phyloP scores from a whole-genome alignment of 2,888 invertebrate species.

The Xestia xanthographa region DNA sequence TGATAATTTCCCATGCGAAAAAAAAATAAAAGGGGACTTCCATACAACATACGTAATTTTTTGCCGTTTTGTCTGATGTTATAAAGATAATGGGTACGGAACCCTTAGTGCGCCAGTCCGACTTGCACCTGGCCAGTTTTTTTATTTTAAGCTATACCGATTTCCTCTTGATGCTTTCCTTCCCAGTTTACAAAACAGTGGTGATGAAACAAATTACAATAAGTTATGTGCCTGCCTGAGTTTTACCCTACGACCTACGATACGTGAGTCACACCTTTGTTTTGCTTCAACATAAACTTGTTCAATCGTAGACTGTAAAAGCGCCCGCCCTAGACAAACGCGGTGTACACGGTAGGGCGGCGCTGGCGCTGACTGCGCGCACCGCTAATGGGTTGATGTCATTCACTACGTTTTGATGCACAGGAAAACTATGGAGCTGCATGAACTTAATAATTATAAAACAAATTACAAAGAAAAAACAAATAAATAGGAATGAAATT shows the following conservation, averaged over 20 bases:
- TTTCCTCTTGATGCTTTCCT: neutral
- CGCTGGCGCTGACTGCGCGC: constrained; percentile 79
- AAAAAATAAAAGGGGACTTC: too few relatives aligned
- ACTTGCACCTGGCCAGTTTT: too few relatives aligned
- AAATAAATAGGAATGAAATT: too few relatives aligned
- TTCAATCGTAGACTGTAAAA: constrained; percentile 69
- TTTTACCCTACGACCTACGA: neutral
- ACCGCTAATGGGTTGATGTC: constrained; percentile 88
- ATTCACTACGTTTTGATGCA: constrained; percentile 76
- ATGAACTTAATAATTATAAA: neutral
- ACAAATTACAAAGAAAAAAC: neutral
- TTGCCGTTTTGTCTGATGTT: too few relatives aligned
- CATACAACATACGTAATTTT: too few relatives aligned
- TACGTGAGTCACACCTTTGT: neutral
- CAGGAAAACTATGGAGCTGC: constrained; percentile 70
- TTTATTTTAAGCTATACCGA: too few relatives aligned
- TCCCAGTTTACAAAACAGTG: neutral
- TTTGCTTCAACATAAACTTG: neutral
- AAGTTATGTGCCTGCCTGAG: neutral
- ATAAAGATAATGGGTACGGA: too few relatives aligned
- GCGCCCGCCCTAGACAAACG: constrained; percentile 64
- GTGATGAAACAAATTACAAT: neutral
- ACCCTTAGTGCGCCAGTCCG: too few relatives aligned
- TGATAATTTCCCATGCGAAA: too few relatives aligned
- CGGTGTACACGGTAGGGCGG: constrained; percentile 73